phyloP scores from a whole-genome alignment of 2,113 vertebrate genomes.

The Gnathochromis pfefferi region DNA sequence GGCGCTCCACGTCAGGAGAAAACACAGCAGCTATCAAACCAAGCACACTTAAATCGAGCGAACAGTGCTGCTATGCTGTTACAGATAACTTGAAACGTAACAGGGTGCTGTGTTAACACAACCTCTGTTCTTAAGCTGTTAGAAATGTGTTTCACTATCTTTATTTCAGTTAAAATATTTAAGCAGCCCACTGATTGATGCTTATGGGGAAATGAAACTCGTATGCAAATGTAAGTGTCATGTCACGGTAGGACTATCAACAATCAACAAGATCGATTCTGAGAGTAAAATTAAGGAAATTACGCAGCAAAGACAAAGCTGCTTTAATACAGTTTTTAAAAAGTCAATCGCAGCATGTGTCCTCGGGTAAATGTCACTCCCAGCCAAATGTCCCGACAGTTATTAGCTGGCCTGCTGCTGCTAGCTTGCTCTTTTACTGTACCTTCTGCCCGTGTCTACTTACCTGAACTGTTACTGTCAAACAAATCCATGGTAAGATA shows the following conservation, averaged over 20 bases:
- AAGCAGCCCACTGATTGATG: background rate
- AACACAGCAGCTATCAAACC: background rate
- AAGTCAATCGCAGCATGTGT: constrained; percentile 1
- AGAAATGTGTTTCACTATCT: background rate
- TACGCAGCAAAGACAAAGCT: background rate
- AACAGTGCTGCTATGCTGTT: background rate
- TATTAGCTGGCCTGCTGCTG: constrained; percentile 47
- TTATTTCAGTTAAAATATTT: background rate
- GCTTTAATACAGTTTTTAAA: background rate
- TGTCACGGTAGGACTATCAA: background rate
- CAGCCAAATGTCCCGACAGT: constrained; percentile 8
- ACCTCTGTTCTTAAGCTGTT: background rate
- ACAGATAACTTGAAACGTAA: background rate
- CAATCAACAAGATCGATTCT: background rate
- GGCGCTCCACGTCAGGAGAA: background rate
- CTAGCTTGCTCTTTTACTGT: constrained; percentile 7
- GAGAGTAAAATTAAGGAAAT: background rate
- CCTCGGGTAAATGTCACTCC: constrained; percentile 46
- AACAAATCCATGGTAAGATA: constrained; percentile 52
- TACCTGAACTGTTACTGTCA: constrained; percentile 57
- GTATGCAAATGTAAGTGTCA: background rate
- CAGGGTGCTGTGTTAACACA: background rate
- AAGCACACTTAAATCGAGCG: background rate
- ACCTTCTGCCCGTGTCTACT: background rate
- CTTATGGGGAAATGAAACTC: background rate